These are phyloP conservation scores for Stomatorhinus ivindoensis DNA, from an alignment of 2,113 vertebrate species.

Conservation along the genomic window DNA sequence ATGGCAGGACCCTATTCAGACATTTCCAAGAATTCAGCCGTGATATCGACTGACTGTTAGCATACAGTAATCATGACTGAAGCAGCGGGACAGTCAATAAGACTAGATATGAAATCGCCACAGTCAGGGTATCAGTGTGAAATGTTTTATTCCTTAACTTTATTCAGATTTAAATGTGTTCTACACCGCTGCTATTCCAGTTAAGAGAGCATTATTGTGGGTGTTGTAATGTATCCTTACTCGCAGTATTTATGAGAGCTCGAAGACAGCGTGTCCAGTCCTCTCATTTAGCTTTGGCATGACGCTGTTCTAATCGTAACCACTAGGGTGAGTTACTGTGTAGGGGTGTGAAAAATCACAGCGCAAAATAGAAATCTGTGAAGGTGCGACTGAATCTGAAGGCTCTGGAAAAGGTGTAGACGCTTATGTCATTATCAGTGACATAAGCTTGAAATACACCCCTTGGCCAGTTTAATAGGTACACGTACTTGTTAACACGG, in stretches of 20 bases:
- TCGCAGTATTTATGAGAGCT: neutral
- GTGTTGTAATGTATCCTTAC: neutral
- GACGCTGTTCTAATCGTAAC: neutral
- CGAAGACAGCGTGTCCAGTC: neutral
- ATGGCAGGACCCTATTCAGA: neutral
- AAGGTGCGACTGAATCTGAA: neutral
- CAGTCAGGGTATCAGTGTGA: neutral
- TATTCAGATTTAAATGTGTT: neutral
- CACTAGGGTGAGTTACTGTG: neutral
- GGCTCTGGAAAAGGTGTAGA: neutral
- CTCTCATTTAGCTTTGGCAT: neutral
- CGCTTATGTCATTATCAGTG: neutral
- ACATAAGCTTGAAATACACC: neutral
- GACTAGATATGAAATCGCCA: conserved; percentile 33
- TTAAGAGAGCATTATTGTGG: neutral
- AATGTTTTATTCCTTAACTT: neutral
- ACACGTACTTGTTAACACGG: neutral
- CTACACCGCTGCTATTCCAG: neutral
- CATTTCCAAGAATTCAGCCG: neutral
- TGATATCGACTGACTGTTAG: conserved; percentile 23
- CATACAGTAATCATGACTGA: conserved; percentile 30
- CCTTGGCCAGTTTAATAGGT: neutral
- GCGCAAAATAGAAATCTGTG: neutral
- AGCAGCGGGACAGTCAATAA: conserved; percentile 20
- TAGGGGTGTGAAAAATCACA: neutral